Evolutionary conservation across 2,888 invertebrate genomes (phyloP).

Genomic region (Lysandra bellargus): DNA sequence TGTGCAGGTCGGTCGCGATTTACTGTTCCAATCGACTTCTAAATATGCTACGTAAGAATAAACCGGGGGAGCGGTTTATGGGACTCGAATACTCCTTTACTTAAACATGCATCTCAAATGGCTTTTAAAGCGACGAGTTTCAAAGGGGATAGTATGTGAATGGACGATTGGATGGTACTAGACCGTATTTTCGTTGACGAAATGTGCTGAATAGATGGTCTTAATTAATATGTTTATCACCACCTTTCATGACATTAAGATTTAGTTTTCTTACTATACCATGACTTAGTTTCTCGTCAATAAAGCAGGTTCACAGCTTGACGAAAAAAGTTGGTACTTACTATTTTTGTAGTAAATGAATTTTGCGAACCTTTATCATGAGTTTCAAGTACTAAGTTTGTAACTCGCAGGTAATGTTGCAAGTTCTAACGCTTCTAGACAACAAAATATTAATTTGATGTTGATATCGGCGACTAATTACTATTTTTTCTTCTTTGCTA

Average conservation of each 20-base stretch:
- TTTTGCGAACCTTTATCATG: no score
- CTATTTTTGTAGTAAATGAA: no score
- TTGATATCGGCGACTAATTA: background rate
- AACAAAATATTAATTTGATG: background rate
- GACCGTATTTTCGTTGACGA: background rate
- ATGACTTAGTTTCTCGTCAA: no score
- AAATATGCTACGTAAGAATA: slow-evolving; percentile 24
- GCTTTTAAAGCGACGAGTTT: background rate
- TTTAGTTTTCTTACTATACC: background rate
- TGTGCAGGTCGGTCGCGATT: slow-evolving; percentile 18
- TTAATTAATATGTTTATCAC: background rate
- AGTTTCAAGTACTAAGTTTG: no score
- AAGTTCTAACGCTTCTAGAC: no score
- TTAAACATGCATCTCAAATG: background rate
- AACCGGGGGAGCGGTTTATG: slow-evolving; percentile 20
- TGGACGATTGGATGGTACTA: background rate
- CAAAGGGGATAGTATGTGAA: background rate
- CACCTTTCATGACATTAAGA: background rate
- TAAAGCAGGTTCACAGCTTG: no score
- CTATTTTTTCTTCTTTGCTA: background rate
- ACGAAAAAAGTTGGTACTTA: no score
- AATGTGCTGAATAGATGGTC: background rate
- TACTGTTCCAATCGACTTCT: slow-evolving; percentile 12
- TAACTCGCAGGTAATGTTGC: no score
- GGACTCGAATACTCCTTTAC: background rate